Percentiles rank a stretch among this genome's conserved stretches.
These are phyloP conservation scores for Hypercompe scribonia DNA, from an alignment of 2,888 invertebrate genomes.

Conservation along the genomic window DNA sequence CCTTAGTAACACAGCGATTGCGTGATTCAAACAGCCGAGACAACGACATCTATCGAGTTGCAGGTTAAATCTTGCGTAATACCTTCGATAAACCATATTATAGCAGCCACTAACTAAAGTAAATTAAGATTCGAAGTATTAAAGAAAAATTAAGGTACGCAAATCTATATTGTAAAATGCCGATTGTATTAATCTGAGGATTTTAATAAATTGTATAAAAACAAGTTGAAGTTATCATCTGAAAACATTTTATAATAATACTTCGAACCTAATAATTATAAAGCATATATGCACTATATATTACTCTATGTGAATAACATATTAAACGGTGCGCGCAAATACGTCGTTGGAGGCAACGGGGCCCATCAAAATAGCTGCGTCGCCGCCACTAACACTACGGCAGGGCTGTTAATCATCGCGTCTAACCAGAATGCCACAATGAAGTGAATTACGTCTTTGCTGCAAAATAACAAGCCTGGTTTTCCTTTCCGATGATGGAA, in stretches of 20 bases:
- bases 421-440: not conserved
- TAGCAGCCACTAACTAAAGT: not conserved
- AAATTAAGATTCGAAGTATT: not conserved
- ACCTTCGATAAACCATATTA: not conserved
- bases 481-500: too few species aligned
- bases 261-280: slow-evolving; percentile 1
- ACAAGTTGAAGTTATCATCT: not conserved
- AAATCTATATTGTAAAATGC: not conserved
- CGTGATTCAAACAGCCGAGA: too few species aligned
- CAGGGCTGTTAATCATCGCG: slow-evolving; percentile 2
- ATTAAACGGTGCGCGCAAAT: slow-evolving; percentile 46
- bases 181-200: not conserved
- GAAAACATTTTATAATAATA: slow-evolving; percentile 18
- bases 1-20: too few species aligned
- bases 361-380: slow-evolving; percentile 9
- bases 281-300: slow-evolving; percentile 27
- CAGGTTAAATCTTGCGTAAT: too few species aligned
- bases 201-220: not conserved
- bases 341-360: slow-evolving; percentile 8
- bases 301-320: slow-evolving; percentile 48
- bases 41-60: too few species aligned
- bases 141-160: not conserved
- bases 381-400: not conserved
- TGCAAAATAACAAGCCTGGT: not conserved
- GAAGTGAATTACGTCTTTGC: not conserved